A percentile compares a stretch with the other conserved stretches of the same genome.
phyloP scores from a whole-genome alignment of 2,888 invertebrate species.

The Apamea sordens region DNA sequence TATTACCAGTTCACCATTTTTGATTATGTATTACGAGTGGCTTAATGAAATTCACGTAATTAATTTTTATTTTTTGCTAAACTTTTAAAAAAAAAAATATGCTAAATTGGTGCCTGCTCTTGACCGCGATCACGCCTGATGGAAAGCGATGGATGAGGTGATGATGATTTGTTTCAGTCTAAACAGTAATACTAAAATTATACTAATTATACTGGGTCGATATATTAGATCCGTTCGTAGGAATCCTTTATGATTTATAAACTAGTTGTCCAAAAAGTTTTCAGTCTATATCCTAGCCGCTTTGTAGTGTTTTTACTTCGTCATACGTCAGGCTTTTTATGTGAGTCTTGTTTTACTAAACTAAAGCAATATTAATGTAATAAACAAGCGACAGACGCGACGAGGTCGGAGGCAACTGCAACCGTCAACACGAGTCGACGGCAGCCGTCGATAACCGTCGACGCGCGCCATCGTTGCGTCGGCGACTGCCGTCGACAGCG shows the following conservation, averaged over 20 bases:
- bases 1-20: neutral
- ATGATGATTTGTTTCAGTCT: neutral
- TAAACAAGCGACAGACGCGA: neutral
- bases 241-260: neutral
- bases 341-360: too few species aligned
- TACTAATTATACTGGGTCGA: neutral
- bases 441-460: too few species aligned
- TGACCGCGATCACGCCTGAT: too few species aligned
- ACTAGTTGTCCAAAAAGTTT: neutral
- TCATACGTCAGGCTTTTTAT: constrained; percentile 2
- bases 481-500: too few species aligned
- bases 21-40: too few species aligned
- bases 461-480: too few species aligned
- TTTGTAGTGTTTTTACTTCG: neutral
- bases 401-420: too few species aligned
- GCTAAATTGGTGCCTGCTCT: too few species aligned
- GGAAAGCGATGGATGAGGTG: too few species aligned
- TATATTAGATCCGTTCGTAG: neutral
- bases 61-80: neutral
- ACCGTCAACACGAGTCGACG: too few species aligned
- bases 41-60: neutral
- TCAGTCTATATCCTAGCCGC: neutral
- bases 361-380: neutral
- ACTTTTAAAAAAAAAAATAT: neutral
- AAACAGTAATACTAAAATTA: neutral